Base-by-base conservation (phyloP, 2,797 vertebrate genomes). In the Pangasius mekongensis region DNA sequence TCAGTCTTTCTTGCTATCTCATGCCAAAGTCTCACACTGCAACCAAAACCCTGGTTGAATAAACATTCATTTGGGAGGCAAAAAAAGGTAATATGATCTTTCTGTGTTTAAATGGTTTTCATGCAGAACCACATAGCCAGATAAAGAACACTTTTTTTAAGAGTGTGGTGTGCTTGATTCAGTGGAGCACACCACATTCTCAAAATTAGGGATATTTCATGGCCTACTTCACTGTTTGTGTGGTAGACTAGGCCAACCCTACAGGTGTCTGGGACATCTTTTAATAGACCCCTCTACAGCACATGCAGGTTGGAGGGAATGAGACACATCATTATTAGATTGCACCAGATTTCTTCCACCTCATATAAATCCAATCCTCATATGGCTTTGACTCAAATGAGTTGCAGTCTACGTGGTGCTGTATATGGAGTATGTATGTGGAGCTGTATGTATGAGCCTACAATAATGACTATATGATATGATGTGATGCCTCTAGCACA, bases 371-470 rank as follows among this genome's bases (percentile, higher is more conserved):
- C 69, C 69, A 64, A 83, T 91, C 93, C 91, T 89, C 93, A 94
- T 94, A 93, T 93, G 91, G 91, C 90, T 84, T 71, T 69, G 64
- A 69, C 91, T 85, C 90, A 81, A 87, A 91, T 91, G 90, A 91
- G 89, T 69, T 69, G 20, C 39, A 69, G 30, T 36, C 16, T 84
- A 54, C 9, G 27, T 69, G 74, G 58, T 18, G 24, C 24, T 43
- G 14, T 69, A 33, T 69, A 33, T 69, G 30, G 66, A 69, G 20
- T 39, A 43, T 60, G 27, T 30, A 56, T 52, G 78, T 77, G 47
- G 36, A 73, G 56, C 87, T 73, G 56, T 76, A n/a, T n/a, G n/a
- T 33, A 52, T 24, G 18, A 49, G 43, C 58, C 36, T 66, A 64
- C 39, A 64, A 16, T 18, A 62, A 27, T 27, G 36, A 62, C 56